Percentiles rank a stretch among this genome's conserved stretches.
These are phyloP conservation scores for Thamnophis elegans DNA, from an alignment of 2,797 vertebrate genomes.

Conservation along the genomic window DNA sequence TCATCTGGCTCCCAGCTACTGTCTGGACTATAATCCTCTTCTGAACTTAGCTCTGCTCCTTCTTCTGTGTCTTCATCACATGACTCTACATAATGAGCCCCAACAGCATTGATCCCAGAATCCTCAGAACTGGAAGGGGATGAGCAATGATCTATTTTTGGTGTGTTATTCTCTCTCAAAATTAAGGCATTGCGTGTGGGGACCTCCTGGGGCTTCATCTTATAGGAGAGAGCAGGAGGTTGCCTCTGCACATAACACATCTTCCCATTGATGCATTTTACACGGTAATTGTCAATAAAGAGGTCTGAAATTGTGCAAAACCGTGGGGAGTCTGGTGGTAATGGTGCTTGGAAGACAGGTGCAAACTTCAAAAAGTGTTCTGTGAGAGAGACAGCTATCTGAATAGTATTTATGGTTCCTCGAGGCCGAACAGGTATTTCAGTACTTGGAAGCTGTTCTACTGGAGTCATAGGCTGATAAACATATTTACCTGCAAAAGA, in stretches of 20 bases:
- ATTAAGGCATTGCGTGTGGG: slow-evolving; percentile 71
- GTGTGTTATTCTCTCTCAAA: slow-evolving; percentile 78
- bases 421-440: slow-evolving; percentile 80
- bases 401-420: slow-evolving; percentile 82
- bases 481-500: slow-evolving; percentile 88
- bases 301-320: slow-evolving; percentile 94
- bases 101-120: slow-evolving; percentile 93
- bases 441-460: slow-evolving; percentile 92
- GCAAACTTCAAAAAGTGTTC: slow-evolving; percentile 92
- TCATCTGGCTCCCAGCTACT: slow-evolving; percentile 94
- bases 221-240: slow-evolving; percentile 64
- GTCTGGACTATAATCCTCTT: slow-evolving; percentile 86
- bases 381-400: slow-evolving; percentile 87
- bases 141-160: slow-evolving; percentile 91
- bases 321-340: slow-evolving; percentile 86
- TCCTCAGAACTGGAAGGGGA: slow-evolving; percentile 97
- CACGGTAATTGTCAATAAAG: slow-evolving; percentile 94
- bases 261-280: slow-evolving; percentile 96
- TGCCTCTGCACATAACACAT: slow-evolving; percentile 98
- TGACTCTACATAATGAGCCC: slow-evolving; percentile 89
- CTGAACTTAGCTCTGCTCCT: slow-evolving; percentile 78
- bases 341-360: slow-evolving; percentile 87
- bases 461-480: slow-evolving; percentile 97
- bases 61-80: slow-evolving; percentile 89
- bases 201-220: slow-evolving; percentile 62